Conservation (phyloP, 23 tunicate species). For the Halocynthia aurantium region DNA sequence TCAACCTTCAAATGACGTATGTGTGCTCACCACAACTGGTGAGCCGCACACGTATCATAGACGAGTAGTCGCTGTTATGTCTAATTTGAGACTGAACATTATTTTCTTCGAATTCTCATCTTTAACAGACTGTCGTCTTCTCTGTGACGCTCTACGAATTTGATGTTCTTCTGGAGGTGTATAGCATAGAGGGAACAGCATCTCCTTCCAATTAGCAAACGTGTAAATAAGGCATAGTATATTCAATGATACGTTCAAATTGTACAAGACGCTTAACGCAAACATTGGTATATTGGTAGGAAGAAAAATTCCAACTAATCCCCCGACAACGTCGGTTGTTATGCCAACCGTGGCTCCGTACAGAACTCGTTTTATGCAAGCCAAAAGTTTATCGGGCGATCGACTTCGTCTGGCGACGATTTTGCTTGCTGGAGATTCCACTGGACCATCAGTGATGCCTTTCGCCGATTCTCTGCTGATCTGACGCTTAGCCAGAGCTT, state of each 20-base stretch:
- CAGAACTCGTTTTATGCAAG: slow-evolving; percentile 56
- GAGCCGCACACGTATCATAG: no score
- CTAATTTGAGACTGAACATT: no score
- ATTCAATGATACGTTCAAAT: slow-evolving; percentile 40
- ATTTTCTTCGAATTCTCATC: no score
- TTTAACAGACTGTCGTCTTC: background rate
- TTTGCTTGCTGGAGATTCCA: background rate
- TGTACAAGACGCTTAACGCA: slow-evolving; percentile 44
- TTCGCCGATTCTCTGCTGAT: background rate
- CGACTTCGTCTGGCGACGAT: background rate
- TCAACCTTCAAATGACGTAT: no score
- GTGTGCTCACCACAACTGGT: no score
- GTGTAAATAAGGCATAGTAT: slow-evolving; percentile 55
- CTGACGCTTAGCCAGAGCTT: background rate
- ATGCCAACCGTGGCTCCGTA: slow-evolving; percentile 45
- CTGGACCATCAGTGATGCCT: background rate
- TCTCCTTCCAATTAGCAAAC: slow-evolving; percentile 50
- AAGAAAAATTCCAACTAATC: slow-evolving; percentile 38
- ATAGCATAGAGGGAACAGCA: slow-evolving; percentile 33
- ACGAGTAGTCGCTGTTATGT: no score
- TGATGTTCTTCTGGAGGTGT: background rate
- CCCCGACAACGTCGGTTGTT: slow-evolving; percentile 63
- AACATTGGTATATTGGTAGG: slow-evolving; percentile 46
- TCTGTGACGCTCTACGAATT: background rate
- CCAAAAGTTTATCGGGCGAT: slow-evolving; percentile 24